Conservation (phyloP, 2,113 vertebrate species). For the Nesogale talazaci region DNA sequence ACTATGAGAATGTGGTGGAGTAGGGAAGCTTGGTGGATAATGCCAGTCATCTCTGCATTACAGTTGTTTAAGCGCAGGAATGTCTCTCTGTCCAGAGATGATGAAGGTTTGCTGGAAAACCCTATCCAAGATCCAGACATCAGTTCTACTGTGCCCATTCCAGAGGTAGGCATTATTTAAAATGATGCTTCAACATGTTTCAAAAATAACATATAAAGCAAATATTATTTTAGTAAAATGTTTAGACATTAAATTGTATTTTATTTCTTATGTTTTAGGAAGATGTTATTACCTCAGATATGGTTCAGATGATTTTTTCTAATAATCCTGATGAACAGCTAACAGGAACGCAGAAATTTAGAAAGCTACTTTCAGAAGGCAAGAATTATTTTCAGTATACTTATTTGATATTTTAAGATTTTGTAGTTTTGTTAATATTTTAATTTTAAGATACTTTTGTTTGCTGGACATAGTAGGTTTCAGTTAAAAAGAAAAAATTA, state of each 20-base stretch:
- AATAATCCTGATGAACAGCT: constrained; percentile 94
- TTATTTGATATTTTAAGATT: constrained; percentile 11
- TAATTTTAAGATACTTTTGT: neutral
- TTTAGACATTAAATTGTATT: constrained; percentile 52
- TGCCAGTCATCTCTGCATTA: constrained; percentile 58
- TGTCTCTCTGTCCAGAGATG: constrained; percentile 89
- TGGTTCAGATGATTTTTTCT: constrained; percentile 97
- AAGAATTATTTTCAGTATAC: neutral
- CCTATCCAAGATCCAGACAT: constrained; percentile 95
- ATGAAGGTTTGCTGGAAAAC: constrained; percentile 94
- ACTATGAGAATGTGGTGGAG: neutral
- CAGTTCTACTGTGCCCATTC: constrained; percentile 93
- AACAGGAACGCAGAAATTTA: constrained; percentile 94
- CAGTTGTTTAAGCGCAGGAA: constrained; percentile 96
- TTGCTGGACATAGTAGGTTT: neutral
- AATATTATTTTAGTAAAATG: neutral
- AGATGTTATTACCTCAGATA: constrained; percentile 93
- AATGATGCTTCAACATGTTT: neutral
- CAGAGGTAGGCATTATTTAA: constrained; percentile 87
- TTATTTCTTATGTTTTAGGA: constrained; percentile 87
- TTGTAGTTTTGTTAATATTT: constrained; percentile 23
- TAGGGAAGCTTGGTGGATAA: constrained; percentile 27
- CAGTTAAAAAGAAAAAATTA: constrained; percentile 12
- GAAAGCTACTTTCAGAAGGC: constrained; percentile 96
- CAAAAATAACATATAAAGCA: neutral